These are phyloP conservation scores for Eptatretus atami DNA, from an alignment of 2,797 vertebrate genomes.

Conservation along the genomic window DNA sequence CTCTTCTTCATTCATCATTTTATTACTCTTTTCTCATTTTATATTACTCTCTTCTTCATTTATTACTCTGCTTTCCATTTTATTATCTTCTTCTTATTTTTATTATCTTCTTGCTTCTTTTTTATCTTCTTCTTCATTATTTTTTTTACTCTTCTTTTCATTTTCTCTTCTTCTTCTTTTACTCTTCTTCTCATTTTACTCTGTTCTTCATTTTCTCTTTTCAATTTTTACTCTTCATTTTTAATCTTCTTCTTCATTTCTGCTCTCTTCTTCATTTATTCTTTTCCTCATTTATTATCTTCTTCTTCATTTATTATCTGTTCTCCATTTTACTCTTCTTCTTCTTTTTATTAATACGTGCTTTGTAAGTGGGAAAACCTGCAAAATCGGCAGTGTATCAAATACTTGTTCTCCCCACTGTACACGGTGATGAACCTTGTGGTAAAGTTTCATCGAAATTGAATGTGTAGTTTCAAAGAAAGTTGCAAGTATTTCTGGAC, in stretches of 20 bases:
- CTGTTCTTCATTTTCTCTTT: not conserved
- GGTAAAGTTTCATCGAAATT: too few species aligned
- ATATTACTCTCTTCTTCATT: not conserved
- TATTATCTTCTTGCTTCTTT: not conserved
- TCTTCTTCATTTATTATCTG: not conserved
- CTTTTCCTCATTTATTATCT: not conserved
- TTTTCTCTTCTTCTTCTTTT: not conserved
- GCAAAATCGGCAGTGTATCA: too few species aligned
- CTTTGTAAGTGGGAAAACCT: too few species aligned
- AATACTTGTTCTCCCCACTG: too few species aligned
- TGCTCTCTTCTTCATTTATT: too few species aligned
- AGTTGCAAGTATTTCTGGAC: too few species aligned
- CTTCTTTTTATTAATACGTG: rapidly evolving
- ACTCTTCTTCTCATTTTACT: not conserved
- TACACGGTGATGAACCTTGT: too few species aligned
- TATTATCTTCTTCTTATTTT: not conserved
- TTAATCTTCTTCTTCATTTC: too few species aligned
- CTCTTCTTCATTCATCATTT: not conserved
- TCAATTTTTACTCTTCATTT: not conserved
- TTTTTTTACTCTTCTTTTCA: not conserved
- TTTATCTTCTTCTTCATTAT: not conserved
- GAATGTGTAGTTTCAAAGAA: too few species aligned
- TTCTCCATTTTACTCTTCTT: not conserved
- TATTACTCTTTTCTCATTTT: not conserved
- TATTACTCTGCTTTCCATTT: not conserved